Percentiles rank a stretch among this genome's conserved stretches.
These are phyloP conservation scores for Rhynchomys soricoides DNA, from an alignment of 2,113 vertebrate species.

Conservation along the genomic window DNA sequence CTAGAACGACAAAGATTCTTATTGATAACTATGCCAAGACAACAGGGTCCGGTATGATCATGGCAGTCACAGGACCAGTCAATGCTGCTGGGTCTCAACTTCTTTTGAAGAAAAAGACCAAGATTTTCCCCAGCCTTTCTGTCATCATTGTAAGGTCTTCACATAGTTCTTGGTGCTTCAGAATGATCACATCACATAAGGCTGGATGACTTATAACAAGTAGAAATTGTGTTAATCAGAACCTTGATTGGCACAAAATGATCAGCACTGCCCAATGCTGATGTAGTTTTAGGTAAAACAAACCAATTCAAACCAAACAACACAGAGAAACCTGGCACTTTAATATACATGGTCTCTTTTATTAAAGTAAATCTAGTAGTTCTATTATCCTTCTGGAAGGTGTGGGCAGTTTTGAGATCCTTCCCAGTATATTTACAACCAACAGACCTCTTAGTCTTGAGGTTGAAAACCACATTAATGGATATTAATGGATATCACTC, in stretches of 20 bases:
- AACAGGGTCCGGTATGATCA: neutral
- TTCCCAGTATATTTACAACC: neutral
- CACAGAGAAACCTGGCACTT: neutral
- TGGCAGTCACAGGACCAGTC: neutral
- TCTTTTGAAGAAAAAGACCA: constrained; percentile 1
- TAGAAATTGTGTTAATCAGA: neutral
- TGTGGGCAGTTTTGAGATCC: neutral
- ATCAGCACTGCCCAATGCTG: neutral
- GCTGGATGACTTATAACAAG: neutral
- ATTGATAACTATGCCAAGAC: neutral
- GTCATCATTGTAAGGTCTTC: neutral
- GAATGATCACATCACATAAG: neutral
- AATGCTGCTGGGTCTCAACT: neutral
- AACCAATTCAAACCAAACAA: neutral
- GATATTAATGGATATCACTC: neutral
- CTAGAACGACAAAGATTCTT: neutral
- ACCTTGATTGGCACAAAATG: neutral
- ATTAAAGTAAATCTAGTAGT: neutral
- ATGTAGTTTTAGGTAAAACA: neutral
- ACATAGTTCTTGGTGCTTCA: neutral
- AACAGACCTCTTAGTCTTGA: neutral
- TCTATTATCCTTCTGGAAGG: neutral
- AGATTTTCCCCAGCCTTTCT: neutral
- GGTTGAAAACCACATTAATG: neutral
- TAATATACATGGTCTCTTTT: neutral